These are phyloP conservation scores for Dinocampus coccinellae DNA, from an alignment of 2,888 invertebrate species.

Conservation along the genomic window DNA sequence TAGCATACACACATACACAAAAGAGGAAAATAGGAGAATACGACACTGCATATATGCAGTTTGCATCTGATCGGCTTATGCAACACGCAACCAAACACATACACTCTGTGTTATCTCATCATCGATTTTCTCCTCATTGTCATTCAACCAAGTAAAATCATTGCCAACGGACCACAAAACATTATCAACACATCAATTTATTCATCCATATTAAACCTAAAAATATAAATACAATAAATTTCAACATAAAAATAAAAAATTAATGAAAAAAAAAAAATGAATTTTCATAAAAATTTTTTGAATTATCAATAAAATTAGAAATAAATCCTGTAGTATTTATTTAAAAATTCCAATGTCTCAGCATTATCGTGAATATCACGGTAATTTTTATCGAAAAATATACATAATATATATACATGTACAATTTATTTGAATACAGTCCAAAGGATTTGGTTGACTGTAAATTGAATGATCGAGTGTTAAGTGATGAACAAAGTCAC, in stretches of 20 bases:
- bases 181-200: neutral
- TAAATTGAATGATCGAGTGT: neutral
- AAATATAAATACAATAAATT: too few species aligned
- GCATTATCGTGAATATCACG: too few species aligned
- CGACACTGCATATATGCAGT: constrained; percentile 40
- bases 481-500: neutral
- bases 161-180: neutral
- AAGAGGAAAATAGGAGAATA: constrained; percentile 15
- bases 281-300: neutral
- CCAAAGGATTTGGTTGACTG: neutral
- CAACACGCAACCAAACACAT: neutral
- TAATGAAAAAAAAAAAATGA: neutral
- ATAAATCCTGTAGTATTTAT: too few species aligned
- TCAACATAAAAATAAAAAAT: too few species aligned
- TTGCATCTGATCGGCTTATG: constrained; percentile 40
- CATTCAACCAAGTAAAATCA: constrained; percentile 18
- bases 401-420: neutral
- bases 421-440: neutral
- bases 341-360: too few species aligned
- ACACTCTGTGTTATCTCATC: constrained; percentile 8
- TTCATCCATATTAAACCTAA: neutral
- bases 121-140: constrained; percentile 26
- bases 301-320: too few species aligned
- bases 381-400: too few species aligned
- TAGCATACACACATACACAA: neutral